These are phyloP conservation scores for Cephus pygmeus DNA, from an alignment of 2,888 invertebrate species.

Conservation along the genomic window DNA sequence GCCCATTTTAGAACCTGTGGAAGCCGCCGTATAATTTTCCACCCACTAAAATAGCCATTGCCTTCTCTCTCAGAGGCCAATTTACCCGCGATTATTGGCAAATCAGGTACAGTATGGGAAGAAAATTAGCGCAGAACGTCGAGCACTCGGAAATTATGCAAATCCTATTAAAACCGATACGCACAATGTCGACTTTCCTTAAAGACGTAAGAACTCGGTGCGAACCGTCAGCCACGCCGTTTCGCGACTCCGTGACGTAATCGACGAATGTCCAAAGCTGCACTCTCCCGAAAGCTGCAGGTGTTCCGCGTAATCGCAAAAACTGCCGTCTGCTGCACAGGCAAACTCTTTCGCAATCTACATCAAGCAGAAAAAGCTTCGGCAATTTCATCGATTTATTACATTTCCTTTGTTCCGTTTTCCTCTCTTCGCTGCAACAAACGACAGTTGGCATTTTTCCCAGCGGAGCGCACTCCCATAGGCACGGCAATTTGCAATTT, in stretches of 20 bases:
- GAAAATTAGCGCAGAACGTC: constrained; percentile 11
- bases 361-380: constrained; percentile 19
- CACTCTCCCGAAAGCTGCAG: no score
- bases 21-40: constrained; percentile 66
- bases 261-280: no score
- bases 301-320: no score
- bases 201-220: no score
- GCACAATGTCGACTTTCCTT: no score
- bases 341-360: constrained; percentile 20
- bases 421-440: constrained; percentile 18
- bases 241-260: no score
- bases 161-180: no score
- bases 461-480: constrained; percentile 21
- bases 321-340: constrained; percentile 1
- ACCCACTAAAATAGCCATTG: constrained; percentile 66
- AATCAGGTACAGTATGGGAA: constrained; percentile 60
- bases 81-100: constrained; percentile 63
- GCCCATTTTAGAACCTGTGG: constrained; percentile 65
- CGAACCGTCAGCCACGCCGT: no score
- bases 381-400: constrained; percentile 28
- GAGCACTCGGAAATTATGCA: no score
- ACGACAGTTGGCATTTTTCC: constrained; percentile 31
- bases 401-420: constrained; percentile 18
- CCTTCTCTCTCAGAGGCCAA: constrained; percentile 48
- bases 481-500: constrained; percentile 25